Evolutionary conservation across 2,797 vertebrate species (phyloP), one percentile per base, ranked within the genome.

Genomic region (Scomberomorus guttatus): DNA sequence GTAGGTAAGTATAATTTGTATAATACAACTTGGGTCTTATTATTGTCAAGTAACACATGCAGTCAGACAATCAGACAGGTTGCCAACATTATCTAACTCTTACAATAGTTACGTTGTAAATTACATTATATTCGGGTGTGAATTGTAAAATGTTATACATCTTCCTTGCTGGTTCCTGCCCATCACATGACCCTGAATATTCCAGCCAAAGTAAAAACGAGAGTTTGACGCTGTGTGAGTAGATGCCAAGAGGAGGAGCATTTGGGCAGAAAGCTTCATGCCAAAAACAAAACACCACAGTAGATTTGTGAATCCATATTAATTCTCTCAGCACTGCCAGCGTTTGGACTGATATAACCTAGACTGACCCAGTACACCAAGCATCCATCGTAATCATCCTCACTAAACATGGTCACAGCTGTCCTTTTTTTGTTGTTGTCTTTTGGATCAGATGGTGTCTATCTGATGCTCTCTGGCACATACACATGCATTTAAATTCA

Each of bases 291-390:
- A 50, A 34, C 27, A 18, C 52, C 24, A n/a, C 17, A 48, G 44
- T 18, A 18, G 46, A 50, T 81, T 61, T 72, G 12, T 55, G 29
- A 50, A 50, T 42, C 14, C 3, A 50, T 73, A 37, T 74, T 57
- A 6, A 44, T 62, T 50, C 18, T 56, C 14, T 64, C 11, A 58
- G 58, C 34, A 17, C 13, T 55, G 24, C 39, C 14, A 20, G 22
- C 22, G 25, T 29, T 68, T 62, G 17, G 39, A 50, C 22, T 12
- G 5, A 50, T 50, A 50, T 50, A 50, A 50, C 18, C 6, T n/a
- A 20, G 5, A 20, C 18, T 50, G 46, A 50, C 18, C 44, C 44
- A 48, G 44, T 18, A 48, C 44, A 48, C 17, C 17, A 20, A 50
- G 7, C 3, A 1, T 56, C 51, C 24, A n/a, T 24, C 71, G 29